Base-by-base conservation (phyloP, 2,888 invertebrate genomes). In the Orthonychiurus folsomi region DNA sequence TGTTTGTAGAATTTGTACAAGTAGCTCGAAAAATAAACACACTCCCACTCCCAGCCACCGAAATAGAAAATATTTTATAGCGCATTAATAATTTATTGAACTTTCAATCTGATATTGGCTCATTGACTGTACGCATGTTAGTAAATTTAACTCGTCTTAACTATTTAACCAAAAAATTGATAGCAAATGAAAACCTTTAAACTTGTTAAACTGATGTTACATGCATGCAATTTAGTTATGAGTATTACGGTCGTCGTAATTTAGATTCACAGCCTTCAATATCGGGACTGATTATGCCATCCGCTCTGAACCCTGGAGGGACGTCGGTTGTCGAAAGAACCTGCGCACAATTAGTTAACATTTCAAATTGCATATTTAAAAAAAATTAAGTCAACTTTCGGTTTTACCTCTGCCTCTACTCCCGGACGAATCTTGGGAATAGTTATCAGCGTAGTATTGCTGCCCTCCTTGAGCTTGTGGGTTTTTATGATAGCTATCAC, bases 381-480 rank as follows among this genome's bases (percentile, higher is more conserved):
- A 9, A 37, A 37, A 37, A 37, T 9, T 37, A 37, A 37, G 37
- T 37, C 5, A 37, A 37, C n/a, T n/a, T n/a, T n/a, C n/a, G n/a
- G n/a, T n/a, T n/a, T n/a, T n/a, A n/a, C 37, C 37, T 37, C 37
- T 37, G 5, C 37, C 37, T 15, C 37, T 37, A 37, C 15, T 37
- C 5, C 15, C 15, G 37, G 5, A 37, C 5, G 37, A 15, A 37
- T 37, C 37, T 15, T 37, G 37, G 37, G 9, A 5, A 15, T 59
- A 52, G 25, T 50, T 24, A 24, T 55, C 21, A 50, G 54, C 54
- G 2, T 63, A 59, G 62, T 67, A 61, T 65, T 66, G 23, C 26
- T 60, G 56, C 9, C 69, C 67, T 9, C 73, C 72, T 50, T 70
- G 65, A 25, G 65, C 53, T 27, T 60, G 62, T 12, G 61, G 56